Conservation (phyloP, 2,797 vertebrate species). For the Chrosomus eos region DNA sequence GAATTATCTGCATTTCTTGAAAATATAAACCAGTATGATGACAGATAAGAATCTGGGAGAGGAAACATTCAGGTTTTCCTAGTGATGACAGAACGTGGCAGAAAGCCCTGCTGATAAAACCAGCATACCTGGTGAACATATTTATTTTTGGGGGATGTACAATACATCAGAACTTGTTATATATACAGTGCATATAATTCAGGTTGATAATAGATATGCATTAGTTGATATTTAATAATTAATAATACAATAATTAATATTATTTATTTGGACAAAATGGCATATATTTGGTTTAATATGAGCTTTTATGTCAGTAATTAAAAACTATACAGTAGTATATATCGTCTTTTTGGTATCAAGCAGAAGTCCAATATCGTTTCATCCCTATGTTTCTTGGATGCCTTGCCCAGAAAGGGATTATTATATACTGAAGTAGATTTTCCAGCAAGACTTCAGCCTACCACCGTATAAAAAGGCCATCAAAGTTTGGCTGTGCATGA, state of each 20-base stretch:
- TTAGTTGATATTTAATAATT: neutral
- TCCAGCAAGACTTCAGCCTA: neutral
- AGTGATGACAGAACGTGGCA: slow-evolving; percentile 2
- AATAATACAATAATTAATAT: no score
- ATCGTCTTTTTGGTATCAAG: neutral
- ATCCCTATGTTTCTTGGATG: neutral
- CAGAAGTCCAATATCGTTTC: neutral
- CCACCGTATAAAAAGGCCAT: neutral
- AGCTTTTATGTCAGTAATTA: neutral
- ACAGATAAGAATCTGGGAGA: neutral
- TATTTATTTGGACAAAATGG: no score
- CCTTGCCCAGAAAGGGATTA: neutral
- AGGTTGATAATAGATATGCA: neutral
- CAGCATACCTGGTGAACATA: neutral
- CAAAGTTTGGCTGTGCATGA: neutral
- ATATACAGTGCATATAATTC: neutral
- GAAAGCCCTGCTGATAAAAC: slow-evolving; percentile 1
- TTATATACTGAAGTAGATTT: neutral
- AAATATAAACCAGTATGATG: slow-evolving; percentile 12
- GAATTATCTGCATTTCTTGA: neutral
- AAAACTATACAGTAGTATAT: no score
- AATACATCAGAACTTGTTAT: neutral
- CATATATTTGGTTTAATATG: neutral
- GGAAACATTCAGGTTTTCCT: slow-evolving; percentile 10
- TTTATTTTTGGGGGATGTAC: neutral